Evolutionary conservation across 1,140 invertebrate genomes (phyloP), one percentile per base, ranked within the genome.

Genomic region (Monomorium pharaonis): DNA sequence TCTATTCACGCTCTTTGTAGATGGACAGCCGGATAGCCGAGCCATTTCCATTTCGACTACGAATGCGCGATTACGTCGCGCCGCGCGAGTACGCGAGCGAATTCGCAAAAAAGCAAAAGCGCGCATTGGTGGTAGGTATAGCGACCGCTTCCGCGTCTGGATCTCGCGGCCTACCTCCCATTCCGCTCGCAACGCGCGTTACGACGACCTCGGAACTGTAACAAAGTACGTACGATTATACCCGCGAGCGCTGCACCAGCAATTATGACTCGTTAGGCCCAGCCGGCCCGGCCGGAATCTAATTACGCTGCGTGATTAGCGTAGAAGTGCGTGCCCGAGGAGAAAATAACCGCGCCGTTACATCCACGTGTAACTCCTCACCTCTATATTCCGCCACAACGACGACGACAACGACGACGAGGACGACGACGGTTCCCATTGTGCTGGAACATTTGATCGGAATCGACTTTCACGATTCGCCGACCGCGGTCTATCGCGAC

Each of bases 241-340:
- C 60, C 37, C n/a, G 76, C 76, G 27, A 65, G 44, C 60, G 30
- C n/a, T 78, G n/a, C n/a, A 63, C 62, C 30, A 37, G 30, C 62
- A 80, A 67, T 80, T 80, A 80, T 37, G 76, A 80, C 62, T 80
- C 62, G 49, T 80, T 80, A 80, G 44, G 27, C 12, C n/a, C 30
- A n/a, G 7, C 30, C 33, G 69, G 16, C 14, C 54, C 30, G 60
- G 10, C n/a, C 42, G 30, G 62, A 54, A 69, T 80, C 30, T 80
- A 80, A 80, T 80, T 69, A 80, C 58, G 37, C 37, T 49, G 42
- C 44, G 62, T 51, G 76, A 80, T 80, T 80, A 80, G 76, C 76
- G 44, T 80, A 77, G 5, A 37, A 51, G 62, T 37, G 76, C 47
- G 76, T 37, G 30, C 44, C 69, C 76, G 62, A 67, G 62, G 74